These are phyloP conservation scores for Diceros bicornis DNA, from an alignment of 2,797 vertebrate species.

Conservation along the genomic window DNA sequence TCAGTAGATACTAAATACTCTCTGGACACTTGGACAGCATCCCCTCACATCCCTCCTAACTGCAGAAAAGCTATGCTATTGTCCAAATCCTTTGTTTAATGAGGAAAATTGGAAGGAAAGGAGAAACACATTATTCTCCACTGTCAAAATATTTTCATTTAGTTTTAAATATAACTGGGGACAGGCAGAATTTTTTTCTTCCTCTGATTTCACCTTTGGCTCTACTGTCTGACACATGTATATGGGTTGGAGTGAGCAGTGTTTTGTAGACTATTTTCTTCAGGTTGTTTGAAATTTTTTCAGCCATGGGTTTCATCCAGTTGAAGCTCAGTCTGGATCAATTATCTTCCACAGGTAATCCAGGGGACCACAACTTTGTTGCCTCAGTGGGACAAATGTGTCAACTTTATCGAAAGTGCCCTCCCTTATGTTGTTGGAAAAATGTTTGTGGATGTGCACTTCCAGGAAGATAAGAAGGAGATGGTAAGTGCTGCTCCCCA, in stretches of 20 bases:
- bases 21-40: background rate
- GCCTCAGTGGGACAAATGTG: conserved; percentile 98
- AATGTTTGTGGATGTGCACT: conserved; percentile 96
- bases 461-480: conserved; percentile 98
- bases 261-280: conserved; percentile 50
- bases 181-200: conserved; percentile 34
- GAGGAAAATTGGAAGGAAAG: conserved; percentile 49
- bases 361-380: conserved; percentile 95
- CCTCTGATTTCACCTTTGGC: background rate
- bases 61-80: background rate
- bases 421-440: conserved; percentile 95
- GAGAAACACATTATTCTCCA: conserved; percentile 35
- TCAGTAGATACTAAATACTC: conserved; percentile 8
- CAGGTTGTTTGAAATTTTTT: background rate
- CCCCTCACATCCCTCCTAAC: background rate
- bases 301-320: background rate
- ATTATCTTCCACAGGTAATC: conserved; percentile 92
- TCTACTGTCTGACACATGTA: background rate
- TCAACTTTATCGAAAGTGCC: conserved; percentile 95
- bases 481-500: conserved; percentile 91
- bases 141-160: conserved; percentile 60
- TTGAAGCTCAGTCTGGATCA: conserved; percentile 44
- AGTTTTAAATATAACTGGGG: conserved; percentile 38
- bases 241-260: background rate
- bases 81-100: conserved; percentile 50